Evolutionary conservation across 2,888 invertebrate genomes (phyloP).

Genomic region (Polydrusus cervinus): DNA sequence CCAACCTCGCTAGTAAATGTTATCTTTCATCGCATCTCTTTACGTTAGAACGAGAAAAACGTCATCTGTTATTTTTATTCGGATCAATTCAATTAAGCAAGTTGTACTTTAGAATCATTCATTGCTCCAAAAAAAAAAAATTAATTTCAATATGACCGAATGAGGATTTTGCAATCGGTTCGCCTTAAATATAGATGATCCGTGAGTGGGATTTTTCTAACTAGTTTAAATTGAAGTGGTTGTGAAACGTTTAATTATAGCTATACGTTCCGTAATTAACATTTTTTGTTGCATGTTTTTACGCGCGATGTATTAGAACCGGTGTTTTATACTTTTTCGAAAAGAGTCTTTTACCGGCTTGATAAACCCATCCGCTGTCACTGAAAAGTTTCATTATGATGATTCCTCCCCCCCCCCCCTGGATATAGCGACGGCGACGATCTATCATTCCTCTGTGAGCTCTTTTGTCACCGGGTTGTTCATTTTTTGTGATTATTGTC

Average conservation of each 20-base stretch:
- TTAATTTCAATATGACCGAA: slow-evolving; percentile 28
- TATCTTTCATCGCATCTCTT: not conserved
- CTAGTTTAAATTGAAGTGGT: slow-evolving; percentile 11
- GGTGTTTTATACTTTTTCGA: too few species aligned
- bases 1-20: not conserved
- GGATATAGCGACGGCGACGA: too few species aligned
- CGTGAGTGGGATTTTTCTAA: slow-evolving; percentile 27
- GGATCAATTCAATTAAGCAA: slow-evolving; percentile 12
- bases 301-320: not conserved
- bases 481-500: too few species aligned
- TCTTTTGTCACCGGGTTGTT: too few species aligned
- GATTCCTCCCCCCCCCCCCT: too few species aligned
- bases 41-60: not conserved
- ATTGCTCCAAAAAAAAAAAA: slow-evolving; percentile 32
- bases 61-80: not conserved
- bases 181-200: slow-evolving; percentile 32
- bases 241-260: slow-evolving; percentile 23
- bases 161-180: slow-evolving; percentile 36
- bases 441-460: too few species aligned
- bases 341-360: too few species aligned
- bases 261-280: slow-evolving; percentile 8
- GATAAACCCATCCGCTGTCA: too few species aligned
- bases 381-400: too few species aligned
- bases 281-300: not conserved
- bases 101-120: slow-evolving; percentile 35